phyloP scores from a whole-genome alignment of 1,140 invertebrate genomes.

The Mesaphorura yosii region DNA sequence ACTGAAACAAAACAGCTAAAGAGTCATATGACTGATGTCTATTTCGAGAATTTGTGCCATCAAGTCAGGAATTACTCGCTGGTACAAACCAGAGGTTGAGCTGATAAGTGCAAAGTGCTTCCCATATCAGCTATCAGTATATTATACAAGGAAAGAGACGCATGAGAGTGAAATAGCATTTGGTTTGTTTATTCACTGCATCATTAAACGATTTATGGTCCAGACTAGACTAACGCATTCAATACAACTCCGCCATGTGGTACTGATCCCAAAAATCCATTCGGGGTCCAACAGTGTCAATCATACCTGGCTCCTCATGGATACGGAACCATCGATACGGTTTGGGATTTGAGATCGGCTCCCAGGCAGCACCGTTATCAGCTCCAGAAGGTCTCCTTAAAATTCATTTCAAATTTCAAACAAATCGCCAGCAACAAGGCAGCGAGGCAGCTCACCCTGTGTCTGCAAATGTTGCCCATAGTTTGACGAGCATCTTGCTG shows the following conservation, averaged over 20 bases:
- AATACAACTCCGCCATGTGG: constrained; percentile 7
- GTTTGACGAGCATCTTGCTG: constrained; percentile 15
- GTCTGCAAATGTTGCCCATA: constrained; percentile 20
- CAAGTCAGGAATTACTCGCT: no score
- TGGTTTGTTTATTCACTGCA: no score
- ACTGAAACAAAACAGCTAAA: no score
- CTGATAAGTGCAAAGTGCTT: no score
- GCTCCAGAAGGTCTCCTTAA: background rate
- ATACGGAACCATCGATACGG: constrained; percentile 11
- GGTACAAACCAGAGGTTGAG: no score
- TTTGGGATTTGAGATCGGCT: background rate
- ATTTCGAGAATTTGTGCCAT: no score
- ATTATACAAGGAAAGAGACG: no score
- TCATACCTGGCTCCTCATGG: constrained; percentile 8
- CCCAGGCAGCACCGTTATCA: background rate
- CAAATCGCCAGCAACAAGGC: background rate
- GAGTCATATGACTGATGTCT: no score
- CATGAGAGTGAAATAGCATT: no score
- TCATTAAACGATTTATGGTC: no score
- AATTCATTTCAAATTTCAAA: background rate
- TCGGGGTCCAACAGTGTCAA: background rate
- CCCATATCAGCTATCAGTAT: no score
- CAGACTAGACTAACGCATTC: no score
- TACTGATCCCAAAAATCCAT: constrained; percentile 26
- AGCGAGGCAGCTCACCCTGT: constrained; percentile 11